Evolutionary conservation across 2,888 invertebrate genomes (phyloP), one percentile per base, ranked within the genome.

Genomic region (Stramonita haemastoma): DNA sequence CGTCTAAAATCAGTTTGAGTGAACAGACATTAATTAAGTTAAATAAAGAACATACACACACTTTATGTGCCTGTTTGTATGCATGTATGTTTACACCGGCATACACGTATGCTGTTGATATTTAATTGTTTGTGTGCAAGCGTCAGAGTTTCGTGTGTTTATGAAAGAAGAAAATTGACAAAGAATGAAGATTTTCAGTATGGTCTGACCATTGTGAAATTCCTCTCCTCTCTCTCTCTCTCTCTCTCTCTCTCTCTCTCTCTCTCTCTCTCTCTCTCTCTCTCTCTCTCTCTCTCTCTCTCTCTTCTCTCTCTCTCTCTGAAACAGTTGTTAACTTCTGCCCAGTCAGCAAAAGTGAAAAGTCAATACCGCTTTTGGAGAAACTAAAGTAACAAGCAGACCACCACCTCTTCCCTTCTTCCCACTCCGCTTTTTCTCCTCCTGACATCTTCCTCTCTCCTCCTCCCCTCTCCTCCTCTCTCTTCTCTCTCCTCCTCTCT

Each of bases 21-120:
- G n/a, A n/a, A n/a, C n/a, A n/a, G n/a, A n/a, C n/a, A n/a, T n/a
- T n/a, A n/a, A n/a, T n/a, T n/a, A n/a, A n/a, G n/a, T n/a, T n/a
- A n/a, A n/a, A n/a, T n/a, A n/a, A n/a, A n/a, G n/a, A n/a, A 66
- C 79, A 79, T 17, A 79, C 79, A 79, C 79, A 79, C 79, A 79
- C 46, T 46, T 46, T 46, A 46, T 46, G 8, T 46, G 46, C 2
- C 4, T 46, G 46, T 46, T 46, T 46, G 46, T 46, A 8, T 46
- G 46, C 79, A 34, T 32, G 19, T 34, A 15, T 32, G 32, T 32
- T 6, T 32, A 34, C 79, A 34, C 32, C 8, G 32, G 32, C 79
- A 79, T 19, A 79, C 34, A 34, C 79, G 15, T 26, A n/a, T 77
- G 66, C 66, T 2, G 46, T 46, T 46, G 8, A 46, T 46, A 46